These are phyloP conservation scores for Sarcophaga variegata DNA, from an alignment of 2,888 invertebrate genomes.

Conservation along the genomic window DNA sequence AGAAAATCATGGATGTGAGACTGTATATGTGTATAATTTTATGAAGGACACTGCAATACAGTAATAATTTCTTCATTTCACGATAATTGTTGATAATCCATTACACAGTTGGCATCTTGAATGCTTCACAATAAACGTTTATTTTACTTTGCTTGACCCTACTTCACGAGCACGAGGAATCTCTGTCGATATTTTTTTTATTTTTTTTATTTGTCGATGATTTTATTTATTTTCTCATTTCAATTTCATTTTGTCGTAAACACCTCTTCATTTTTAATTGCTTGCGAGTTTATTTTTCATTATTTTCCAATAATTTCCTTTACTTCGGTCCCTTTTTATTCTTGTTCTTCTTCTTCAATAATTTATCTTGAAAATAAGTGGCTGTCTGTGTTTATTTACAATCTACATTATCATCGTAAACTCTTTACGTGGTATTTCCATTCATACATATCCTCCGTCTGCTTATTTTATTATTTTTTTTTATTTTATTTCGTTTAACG, in stretches of 20 bases:
- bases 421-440: neutral
- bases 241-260: constrained; percentile 4
- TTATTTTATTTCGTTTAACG: too few relatives aligned
- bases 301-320: neutral
- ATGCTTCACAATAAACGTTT: too few relatives aligned
- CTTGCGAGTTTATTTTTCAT: neutral
- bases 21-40: too few relatives aligned
- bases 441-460: neutral
- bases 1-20: too few relatives aligned
- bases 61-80: too few relatives aligned
- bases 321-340: neutral
- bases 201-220: neutral
- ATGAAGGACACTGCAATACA: too few relatives aligned
- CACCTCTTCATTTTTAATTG: constrained; percentile 11
- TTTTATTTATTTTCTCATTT: neutral
- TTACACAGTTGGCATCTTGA: too few relatives aligned
- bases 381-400: constrained; percentile 7
- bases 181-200: neutral
- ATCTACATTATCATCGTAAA: neutral
- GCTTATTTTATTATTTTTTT: neutral
- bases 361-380: constrained; percentile 5
- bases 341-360: neutral
- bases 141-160: neutral
- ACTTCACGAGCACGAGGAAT: neutral
- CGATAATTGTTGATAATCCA: too few relatives aligned